Base-by-base conservation (phyloP, 2,113 vertebrate genomes). In the Cygnus buccinator region DNA sequence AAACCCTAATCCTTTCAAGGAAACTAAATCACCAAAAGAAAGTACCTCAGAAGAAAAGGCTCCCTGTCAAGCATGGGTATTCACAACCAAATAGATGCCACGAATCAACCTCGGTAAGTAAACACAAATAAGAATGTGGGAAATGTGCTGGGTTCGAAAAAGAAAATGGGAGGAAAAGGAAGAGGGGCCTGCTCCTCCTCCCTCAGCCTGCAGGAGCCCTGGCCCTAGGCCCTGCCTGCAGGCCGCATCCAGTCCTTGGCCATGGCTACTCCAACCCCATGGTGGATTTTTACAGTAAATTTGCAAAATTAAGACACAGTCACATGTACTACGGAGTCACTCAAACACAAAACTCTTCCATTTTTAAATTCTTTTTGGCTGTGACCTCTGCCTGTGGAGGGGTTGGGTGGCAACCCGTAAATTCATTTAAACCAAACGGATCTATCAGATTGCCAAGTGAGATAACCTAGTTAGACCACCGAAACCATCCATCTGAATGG, bases 1-100 rank as follows among this genome's bases (percentile, higher is more conserved):
- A 98, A 97, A 97, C 96, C 98, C 97, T 99, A 99, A 99, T 99
- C 99, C 98, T 99, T 99, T 99, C 98, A 99, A 98, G 99, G 98
- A 98, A 98, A 98, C 98, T 98, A 99, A 99, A 99, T 99, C 98
- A 98, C 98, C 97, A 97, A 97, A 98, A 98, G 98, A 98, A 98
- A 98, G 98, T 97, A 98, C 97, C 98, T 97, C 87, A 13, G 97
- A 98, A 99, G 98, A 98, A 99, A 97, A 99, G 98, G 95, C 98
- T 98, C 98, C 98, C 98, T 98, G 98, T 99, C 98, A 99, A 98
- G 98, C 98, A 95, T 23, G 96, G 97, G 97, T 92, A 98, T 99
- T 99, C 98, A 99, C 97, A 95, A 94, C 97, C 98, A 97, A 97
- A 98, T 96, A 98, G 98, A 98, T 93, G 98, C 98, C 98, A 98